phyloP scores from a whole-genome alignment of 2,113 vertebrate species.

The Desmodus rotundus region DNA sequence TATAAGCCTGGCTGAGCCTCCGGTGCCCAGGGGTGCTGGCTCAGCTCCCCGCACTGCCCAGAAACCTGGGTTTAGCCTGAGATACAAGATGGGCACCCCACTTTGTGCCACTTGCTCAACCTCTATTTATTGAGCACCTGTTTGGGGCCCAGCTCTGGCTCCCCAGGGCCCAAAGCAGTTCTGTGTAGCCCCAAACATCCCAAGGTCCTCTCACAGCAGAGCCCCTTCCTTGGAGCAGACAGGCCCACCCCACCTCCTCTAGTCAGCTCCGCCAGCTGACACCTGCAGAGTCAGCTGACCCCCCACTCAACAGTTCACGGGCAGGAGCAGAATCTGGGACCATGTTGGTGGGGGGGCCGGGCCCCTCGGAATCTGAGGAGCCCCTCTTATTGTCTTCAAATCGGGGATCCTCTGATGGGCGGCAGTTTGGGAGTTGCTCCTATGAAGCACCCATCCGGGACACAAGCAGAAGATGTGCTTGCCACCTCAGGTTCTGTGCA shows the following conservation, averaged over 20 bases:
- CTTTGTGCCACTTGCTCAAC: background rate
- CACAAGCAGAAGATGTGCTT: background rate
- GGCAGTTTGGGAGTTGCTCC: background rate
- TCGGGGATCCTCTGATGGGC: rapidly evolving
- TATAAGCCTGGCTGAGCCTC: background rate
- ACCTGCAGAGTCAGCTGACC: background rate
- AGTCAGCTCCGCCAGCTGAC: rapidly evolving
- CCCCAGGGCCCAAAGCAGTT: background rate
- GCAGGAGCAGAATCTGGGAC: rapidly evolving
- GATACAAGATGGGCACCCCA: background rate
- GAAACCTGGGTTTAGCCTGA: background rate
- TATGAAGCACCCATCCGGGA: rapidly evolving
- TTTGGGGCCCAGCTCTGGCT: background rate
- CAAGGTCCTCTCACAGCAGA: background rate
- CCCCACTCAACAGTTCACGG: background rate
- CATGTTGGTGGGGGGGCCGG: background rate
- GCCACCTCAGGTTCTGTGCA: background rate
- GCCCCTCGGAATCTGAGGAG: background rate
- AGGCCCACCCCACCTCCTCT: rapidly evolving
- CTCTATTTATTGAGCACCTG: background rate
- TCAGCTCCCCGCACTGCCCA: background rate
- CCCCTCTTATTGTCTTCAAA: background rate
- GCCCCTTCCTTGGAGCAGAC: background rate
- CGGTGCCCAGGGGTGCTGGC: background rate
- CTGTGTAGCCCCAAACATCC: background rate